phyloP scores from a whole-genome alignment of 2,888 invertebrate species.

The Stenchaetothrips biformis region DNA sequence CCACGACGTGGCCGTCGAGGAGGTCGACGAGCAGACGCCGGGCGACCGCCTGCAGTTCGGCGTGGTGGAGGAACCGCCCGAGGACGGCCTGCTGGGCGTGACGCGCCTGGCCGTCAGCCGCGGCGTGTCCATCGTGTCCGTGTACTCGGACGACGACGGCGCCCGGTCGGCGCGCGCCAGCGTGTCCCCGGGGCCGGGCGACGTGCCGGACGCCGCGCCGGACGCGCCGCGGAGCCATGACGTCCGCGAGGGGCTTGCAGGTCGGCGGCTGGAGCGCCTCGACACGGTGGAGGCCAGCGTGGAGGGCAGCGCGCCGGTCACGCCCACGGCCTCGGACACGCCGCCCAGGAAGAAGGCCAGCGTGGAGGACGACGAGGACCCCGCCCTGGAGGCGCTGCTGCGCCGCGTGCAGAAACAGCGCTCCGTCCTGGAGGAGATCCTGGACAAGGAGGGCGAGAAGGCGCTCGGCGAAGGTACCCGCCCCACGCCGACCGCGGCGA shows the following conservation, averaged over 20 bases:
- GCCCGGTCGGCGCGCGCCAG: constrained; percentile 30
- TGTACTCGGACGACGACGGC: constrained; percentile 57
- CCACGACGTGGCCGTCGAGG: background rate
- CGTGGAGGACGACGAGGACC: constrained; percentile 26
- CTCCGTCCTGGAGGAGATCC: constrained; percentile 64
- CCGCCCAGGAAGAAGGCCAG: constrained; percentile 22
- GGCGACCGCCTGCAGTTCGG: constrained; percentile 16
- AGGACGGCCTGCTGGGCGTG: constrained; percentile 49
- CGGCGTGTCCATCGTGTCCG: constrained; percentile 60
- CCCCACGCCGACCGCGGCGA: background rate
- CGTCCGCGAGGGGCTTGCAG: constrained; percentile 15
- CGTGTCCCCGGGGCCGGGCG: constrained; percentile 25
- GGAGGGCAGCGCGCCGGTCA: constrained; percentile 44
- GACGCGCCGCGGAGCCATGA: constrained; percentile 27
- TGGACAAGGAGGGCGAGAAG: constrained; percentile 53
- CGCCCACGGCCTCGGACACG: background rate
- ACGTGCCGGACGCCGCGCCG: constrained; percentile 15
- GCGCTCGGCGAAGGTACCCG: background rate
- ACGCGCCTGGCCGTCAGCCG: constrained; percentile 46
- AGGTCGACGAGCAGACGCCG: background rate
- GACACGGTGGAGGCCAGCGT: constrained; percentile 59
- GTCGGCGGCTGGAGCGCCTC: constrained; percentile 50
- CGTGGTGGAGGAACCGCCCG: constrained; percentile 45
- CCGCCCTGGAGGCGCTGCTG: constrained; percentile 56
- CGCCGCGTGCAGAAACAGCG: constrained; percentile 63